A percentile compares a stretch with the other conserved stretches of the same genome.
Conservation (phyloP, 2,888 invertebrate genomes). For the Neocrepidodera transversa region DNA sequence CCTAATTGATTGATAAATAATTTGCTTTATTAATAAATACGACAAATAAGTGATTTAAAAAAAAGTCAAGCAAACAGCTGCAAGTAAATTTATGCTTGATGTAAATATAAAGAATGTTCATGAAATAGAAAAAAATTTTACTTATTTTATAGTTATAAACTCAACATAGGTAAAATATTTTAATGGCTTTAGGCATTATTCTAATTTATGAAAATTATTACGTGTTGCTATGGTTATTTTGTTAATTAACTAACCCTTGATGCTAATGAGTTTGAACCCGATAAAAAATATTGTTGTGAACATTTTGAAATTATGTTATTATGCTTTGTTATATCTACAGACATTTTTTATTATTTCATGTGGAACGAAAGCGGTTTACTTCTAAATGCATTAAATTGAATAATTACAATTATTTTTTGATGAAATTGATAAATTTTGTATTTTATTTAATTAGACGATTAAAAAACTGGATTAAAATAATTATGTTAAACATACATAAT, state of each 20-base stretch:
- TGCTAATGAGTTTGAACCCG: conserved; percentile 30
- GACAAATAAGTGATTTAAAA: too few species aligned
- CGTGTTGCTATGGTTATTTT: conserved; percentile 27
- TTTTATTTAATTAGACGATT: neutral
- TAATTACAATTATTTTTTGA: conserved; percentile 6
- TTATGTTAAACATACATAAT: too few species aligned
- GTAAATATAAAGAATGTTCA: too few species aligned
- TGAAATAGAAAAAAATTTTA: too few species aligned
- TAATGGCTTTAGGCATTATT: conserved; percentile 23
- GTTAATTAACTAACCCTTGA: conserved; percentile 37
- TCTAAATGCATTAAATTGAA: neutral
- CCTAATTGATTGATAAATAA: too few species aligned
- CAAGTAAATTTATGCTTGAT: too few species aligned
- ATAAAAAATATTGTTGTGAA: conserved; percentile 37
- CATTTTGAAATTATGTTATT: conserved; percentile 32
- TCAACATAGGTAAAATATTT: too few species aligned
- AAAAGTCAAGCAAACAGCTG: too few species aligned
- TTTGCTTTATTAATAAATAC: too few species aligned
- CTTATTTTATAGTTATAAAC: too few species aligned
- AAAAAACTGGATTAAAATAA: too few species aligned
- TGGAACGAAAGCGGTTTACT: conserved; percentile 6
- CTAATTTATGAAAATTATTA: conserved; percentile 31
- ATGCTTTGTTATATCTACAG: conserved; percentile 13
- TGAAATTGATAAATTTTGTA: neutral
- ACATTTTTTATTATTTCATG: conserved; percentile 8